Evolutionary conservation across 2,113 vertebrate species (phyloP).

Genomic region (Oenanthe oenanthe): DNA sequence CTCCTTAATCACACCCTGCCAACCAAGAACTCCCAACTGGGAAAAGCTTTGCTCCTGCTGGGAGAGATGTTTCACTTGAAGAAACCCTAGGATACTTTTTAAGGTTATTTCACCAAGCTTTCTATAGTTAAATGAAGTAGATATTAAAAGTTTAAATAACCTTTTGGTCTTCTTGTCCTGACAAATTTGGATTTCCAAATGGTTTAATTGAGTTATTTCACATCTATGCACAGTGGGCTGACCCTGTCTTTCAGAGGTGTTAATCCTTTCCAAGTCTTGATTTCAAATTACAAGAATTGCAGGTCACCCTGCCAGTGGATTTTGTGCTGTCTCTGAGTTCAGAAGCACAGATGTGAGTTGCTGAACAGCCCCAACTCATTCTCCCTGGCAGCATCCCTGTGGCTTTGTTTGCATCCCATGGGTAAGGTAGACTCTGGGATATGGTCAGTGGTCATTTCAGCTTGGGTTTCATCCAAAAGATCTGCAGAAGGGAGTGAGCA

Average conservation of each 20-base stretch:
- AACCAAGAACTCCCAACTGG: neutral
- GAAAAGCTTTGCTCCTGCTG: neutral
- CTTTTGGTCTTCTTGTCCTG: neutral
- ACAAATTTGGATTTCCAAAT: neutral
- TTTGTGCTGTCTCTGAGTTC: neutral
- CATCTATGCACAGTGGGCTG: neutral
- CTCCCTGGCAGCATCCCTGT: neutral
- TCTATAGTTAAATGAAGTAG: neutral
- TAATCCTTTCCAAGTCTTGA: neutral
- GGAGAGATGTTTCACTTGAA: constrained; percentile 1
- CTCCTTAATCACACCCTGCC: neutral
- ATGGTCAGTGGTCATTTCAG: neutral
- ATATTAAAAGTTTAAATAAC: constrained; percentile 36
- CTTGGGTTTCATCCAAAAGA: neutral
- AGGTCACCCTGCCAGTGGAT: neutral
- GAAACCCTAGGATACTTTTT: neutral
- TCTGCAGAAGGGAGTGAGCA: neutral
- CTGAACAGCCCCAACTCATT: neutral
- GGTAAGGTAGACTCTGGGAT: neutral
- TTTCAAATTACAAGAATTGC: neutral
- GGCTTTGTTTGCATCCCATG: neutral
- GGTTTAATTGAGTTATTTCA: neutral
- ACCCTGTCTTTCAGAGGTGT: neutral
- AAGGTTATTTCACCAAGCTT: neutral
- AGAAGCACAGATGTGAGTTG: neutral